Conservation (phyloP, 2,888 invertebrate genomes). For the Patella depressa region DNA sequence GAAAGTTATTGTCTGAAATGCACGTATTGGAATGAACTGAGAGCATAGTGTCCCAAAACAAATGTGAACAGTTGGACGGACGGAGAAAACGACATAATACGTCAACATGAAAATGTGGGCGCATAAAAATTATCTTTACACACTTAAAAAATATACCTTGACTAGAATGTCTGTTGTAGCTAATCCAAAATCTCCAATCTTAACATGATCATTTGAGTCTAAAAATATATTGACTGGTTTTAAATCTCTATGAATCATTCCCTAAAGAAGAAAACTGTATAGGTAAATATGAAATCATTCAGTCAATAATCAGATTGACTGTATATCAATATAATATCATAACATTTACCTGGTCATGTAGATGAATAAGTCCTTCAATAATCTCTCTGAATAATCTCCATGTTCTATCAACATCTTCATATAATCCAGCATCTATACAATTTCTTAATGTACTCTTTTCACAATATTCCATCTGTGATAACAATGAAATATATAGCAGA, state of each 20-base stretch:
- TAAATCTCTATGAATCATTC: constrained; percentile 72
- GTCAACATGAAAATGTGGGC: too few relatives aligned
- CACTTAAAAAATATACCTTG: constrained; percentile 41
- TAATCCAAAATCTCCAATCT: constrained; percentile 98
- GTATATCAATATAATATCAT: too few relatives aligned
- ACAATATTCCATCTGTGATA: constrained; percentile 94
- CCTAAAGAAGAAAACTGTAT: constrained; percentile 77
- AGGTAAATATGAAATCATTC: too few relatives aligned
- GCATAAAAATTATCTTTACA: too few relatives aligned
- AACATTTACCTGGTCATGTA: constrained; percentile 86
- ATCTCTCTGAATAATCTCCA: constrained; percentile 97
- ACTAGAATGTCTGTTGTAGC: constrained; percentile 84
- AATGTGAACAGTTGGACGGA: too few relatives aligned
- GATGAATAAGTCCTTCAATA: constrained; percentile 89
- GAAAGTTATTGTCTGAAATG: too few relatives aligned
- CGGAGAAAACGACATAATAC: too few relatives aligned
- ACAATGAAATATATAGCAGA: background rate
- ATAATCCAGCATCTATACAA: constrained; percentile 86
- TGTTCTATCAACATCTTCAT: constrained; percentile 82
- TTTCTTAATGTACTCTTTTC: constrained; percentile 88
- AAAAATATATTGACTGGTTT: constrained; percentile 91
- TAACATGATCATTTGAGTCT: constrained; percentile 90
- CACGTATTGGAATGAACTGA: too few relatives aligned
- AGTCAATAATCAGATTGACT: too few relatives aligned
- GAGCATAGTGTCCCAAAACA: too few relatives aligned